Percentiles rank a stretch among this genome's conserved stretches.
Evolutionary conservation across 2,113 vertebrate species (phyloP).

Genomic region (Emydocephalus ijimae): DNA sequence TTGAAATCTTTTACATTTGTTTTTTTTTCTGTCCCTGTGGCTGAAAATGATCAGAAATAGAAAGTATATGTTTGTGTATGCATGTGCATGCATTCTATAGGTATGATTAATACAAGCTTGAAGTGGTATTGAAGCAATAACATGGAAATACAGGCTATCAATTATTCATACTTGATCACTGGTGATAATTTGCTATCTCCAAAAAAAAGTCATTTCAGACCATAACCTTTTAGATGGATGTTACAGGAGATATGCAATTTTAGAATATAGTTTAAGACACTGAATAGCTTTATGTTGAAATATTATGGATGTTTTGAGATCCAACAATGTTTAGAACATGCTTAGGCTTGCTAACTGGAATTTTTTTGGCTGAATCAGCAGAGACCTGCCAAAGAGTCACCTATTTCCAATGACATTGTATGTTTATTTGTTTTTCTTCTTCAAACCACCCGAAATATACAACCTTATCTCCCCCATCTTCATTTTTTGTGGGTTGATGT

Average conservation of each 20-base stretch:
- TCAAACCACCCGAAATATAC: neutral
- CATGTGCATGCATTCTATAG: neutral
- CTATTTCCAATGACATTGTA: neutral
- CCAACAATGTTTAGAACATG: constrained; percentile 27
- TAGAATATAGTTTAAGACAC: constrained; percentile 42
- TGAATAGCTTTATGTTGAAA: constrained; percentile 16
- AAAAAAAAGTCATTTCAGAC: constrained; percentile 16
- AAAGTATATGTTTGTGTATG: neutral
- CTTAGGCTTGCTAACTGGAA: constrained; percentile 19
- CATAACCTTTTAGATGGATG: too few species aligned
- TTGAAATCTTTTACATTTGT: neutral
- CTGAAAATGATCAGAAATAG: neutral
- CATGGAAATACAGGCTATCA: neutral
- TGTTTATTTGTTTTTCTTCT: neutral
- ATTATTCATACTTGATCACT: neutral
- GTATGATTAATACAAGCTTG: neutral
- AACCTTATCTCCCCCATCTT: neutral
- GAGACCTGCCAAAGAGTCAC: neutral
- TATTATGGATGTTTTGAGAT: constrained; percentile 16
- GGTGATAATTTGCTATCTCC: neutral
- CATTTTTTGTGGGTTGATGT: neutral
- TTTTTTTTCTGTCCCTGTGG: neutral
- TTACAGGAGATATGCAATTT: constrained; percentile 25
- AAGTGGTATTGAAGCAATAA: neutral
- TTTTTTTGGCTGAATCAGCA: constrained; percentile 5